Conservation (phyloP, 2,797 vertebrate genomes). For the Sebastes hopkinsi region DNA sequence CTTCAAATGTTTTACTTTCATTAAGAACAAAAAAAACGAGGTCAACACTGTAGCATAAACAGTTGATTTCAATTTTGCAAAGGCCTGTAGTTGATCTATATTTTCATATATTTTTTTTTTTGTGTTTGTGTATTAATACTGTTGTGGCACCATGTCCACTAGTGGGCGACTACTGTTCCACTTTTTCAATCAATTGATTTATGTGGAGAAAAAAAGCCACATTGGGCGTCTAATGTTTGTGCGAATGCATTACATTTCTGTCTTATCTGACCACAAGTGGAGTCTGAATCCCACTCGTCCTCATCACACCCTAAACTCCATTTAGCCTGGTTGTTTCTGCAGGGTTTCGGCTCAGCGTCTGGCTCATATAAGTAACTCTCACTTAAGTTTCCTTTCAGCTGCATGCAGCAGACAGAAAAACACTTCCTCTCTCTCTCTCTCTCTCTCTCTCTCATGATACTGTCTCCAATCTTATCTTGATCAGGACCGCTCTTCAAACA, state of each 20-base stretch:
- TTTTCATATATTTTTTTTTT: background rate
- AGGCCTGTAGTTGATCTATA: background rate
- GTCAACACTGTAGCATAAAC: background rate
- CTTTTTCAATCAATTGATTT: background rate
- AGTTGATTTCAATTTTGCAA: background rate
- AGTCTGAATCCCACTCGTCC: constrained; percentile 21
- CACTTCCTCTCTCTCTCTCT: constrained; percentile 50
- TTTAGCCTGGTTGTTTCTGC: constrained; percentile 47
- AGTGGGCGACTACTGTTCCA: constrained; percentile 44
- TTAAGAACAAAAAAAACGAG: background rate
- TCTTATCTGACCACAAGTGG: constrained; percentile 6
- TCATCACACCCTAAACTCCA: constrained; percentile 43
- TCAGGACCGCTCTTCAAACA: constrained; percentile 80
- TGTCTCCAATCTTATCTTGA: constrained; percentile 83
- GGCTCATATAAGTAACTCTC: constrained; percentile 55
- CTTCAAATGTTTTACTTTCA: background rate
- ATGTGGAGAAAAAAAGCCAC: background rate
- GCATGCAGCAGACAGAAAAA: constrained; percentile 64
- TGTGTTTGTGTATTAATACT: background rate
- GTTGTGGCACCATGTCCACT: constrained; percentile 39
- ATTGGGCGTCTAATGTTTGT: background rate
- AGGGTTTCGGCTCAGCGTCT: constrained; percentile 45
- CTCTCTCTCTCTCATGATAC: constrained; percentile 59
- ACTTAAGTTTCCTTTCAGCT: constrained; percentile 67
- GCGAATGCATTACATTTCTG: background rate